A percentile compares a stretch with the other conserved stretches of the same genome.
These are phyloP conservation scores for Ceryle rudis DNA, from an alignment of 2,797 vertebrate genomes.

Conservation along the genomic window DNA sequence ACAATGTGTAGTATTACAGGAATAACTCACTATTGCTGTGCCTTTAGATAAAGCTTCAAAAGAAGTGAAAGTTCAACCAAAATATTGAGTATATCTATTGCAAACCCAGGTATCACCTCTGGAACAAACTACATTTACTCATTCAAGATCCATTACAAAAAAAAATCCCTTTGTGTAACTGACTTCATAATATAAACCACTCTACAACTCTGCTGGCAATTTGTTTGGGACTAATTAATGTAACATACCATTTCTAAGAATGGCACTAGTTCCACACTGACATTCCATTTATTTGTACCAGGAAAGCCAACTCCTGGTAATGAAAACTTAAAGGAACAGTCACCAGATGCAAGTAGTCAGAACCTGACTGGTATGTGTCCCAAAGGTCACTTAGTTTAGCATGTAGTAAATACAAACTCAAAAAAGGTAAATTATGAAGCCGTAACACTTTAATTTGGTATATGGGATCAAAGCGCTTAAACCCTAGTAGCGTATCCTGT, in stretches of 20 bases:
- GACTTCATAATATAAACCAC: constrained; percentile 30
- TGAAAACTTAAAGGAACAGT: neutral
- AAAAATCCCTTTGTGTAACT: constrained; percentile 4
- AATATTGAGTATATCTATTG: constrained; percentile 58
- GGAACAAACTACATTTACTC: constrained; percentile 43
- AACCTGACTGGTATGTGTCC: neutral
- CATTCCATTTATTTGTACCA: neutral
- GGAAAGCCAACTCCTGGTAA: constrained; percentile 11
- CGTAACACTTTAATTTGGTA: neutral
- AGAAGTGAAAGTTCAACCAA: constrained; percentile 64
- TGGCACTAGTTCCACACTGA: neutral
- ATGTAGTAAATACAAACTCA: neutral
- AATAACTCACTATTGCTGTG: constrained; percentile 77
- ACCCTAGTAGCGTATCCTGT: neutral
- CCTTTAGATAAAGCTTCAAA: constrained; percentile 80
- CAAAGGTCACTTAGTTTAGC: constrained; percentile 72
- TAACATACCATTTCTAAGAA: neutral
- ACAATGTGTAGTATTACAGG: constrained; percentile 71
- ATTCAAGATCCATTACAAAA: constrained; percentile 53
- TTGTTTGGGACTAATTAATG: neutral
- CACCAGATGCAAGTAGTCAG: neutral
- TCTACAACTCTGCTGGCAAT: neutral
- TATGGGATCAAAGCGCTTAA: neutral
- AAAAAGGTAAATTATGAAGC: neutral
- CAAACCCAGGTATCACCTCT: constrained; percentile 31